Percentiles rank a stretch among this genome's conserved stretches.
Evolutionary conservation across 1,140 invertebrate species (phyloP).

Genomic region (Scaptomyza montana): DNA sequence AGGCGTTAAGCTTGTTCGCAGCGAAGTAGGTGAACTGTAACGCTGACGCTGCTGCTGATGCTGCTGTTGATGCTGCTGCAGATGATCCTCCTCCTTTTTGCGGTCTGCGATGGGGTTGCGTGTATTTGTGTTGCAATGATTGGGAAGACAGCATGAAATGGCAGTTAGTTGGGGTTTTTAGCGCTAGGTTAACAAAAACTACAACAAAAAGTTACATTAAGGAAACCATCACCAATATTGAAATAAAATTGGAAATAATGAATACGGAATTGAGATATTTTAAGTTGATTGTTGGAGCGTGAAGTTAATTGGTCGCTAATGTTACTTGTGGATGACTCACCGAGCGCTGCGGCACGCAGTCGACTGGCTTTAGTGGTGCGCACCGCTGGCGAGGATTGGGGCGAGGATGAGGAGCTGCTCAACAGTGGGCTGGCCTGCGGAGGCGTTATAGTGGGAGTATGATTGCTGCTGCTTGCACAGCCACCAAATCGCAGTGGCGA

Average conservation of each 20-base stretch:
- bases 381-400: conserved; percentile 82
- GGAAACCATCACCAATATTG: conserved; percentile 1
- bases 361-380: conserved; percentile 89
- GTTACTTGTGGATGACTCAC: conserved; percentile 61
- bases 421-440: conserved; percentile 60
- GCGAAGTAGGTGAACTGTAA: conserved; percentile 54
- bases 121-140: neutral
- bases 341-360: conserved; percentile 87
- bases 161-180: conserved; percentile 41
- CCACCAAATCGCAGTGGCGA: conserved; percentile 62
- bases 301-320: neutral
- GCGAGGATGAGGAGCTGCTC: conserved; percentile 66
- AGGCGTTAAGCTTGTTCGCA: conserved; percentile 29
- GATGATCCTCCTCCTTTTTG: conserved; percentile 74
- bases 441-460: conserved; percentile 23
- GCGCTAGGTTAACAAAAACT: conserved; percentile 1
- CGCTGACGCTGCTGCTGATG: conserved; percentile 55
- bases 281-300: conserved; percentile 2
- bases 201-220: conserved; percentile 8
- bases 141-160: conserved; percentile 42
- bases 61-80: conserved; percentile 38
- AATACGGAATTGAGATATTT: neutral
- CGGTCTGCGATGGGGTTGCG: conserved; percentile 53
- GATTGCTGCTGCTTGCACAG: conserved; percentile 16
- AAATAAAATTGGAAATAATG: neutral